phyloP scores from a whole-genome alignment of 2,888 invertebrate genomes.

The Plebejus anna region DNA sequence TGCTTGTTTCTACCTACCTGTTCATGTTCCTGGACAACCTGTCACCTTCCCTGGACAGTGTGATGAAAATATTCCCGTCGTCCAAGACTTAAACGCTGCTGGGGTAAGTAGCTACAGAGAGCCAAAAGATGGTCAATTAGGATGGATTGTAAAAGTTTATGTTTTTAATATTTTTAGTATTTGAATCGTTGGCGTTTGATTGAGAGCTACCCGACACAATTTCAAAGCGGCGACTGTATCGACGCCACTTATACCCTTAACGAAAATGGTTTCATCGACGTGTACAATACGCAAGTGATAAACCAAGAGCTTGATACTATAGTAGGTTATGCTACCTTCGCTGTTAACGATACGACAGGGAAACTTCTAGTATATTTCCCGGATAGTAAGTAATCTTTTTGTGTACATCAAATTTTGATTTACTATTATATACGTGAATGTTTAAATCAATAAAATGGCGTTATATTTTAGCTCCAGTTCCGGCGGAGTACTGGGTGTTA shows the following conservation, averaged over 20 bases:
- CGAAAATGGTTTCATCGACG: constrained; percentile 44
- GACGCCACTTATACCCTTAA: constrained; percentile 73
- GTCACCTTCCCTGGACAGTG: constrained; percentile 59
- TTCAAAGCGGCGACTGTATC: constrained; percentile 81
- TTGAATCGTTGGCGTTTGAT: constrained; percentile 79
- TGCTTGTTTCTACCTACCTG: constrained; percentile 61
- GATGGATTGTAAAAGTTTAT: too few species aligned
- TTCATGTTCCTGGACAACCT: constrained; percentile 50
- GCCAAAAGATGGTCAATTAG: too few species aligned
- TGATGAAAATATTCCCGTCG: constrained; percentile 49
- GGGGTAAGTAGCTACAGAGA: constrained; percentile 45
- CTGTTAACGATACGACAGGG: constrained; percentile 64
- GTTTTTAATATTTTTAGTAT: constrained; percentile 43
- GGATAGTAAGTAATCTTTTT: constrained; percentile 53
- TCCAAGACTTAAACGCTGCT: constrained; percentile 50
- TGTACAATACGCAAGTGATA: constrained; percentile 53
- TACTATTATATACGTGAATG: background rate
- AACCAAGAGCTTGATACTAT: constrained; percentile 68
- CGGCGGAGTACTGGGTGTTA: constrained; percentile 44
- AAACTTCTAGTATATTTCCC: constrained; percentile 78
- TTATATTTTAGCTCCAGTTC: constrained; percentile 30
- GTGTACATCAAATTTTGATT: background rate
- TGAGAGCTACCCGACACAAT: constrained; percentile 80
- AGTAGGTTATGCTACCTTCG: constrained; percentile 67
- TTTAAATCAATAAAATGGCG: background rate